Evolutionary conservation across 2,113 vertebrate species (phyloP).

Genomic region (Tupaia tana): DNA sequence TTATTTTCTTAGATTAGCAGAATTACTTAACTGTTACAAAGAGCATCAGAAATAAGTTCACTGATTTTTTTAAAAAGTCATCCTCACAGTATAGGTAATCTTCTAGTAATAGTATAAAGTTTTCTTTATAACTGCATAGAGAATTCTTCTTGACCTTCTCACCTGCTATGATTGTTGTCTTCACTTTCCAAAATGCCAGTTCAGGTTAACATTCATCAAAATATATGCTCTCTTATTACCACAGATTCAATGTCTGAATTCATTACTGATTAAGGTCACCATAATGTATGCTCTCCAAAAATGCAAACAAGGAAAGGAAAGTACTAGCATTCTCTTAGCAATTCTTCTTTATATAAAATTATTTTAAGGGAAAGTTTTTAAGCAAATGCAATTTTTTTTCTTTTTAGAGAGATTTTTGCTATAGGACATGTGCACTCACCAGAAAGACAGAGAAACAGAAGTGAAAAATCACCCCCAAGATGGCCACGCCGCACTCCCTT

Average conservation of each 20-base stretch:
- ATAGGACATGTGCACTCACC: no score
- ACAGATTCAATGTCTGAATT: not conserved
- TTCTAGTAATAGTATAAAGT: not conserved
- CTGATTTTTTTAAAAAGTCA: not conserved
- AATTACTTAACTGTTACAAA: not conserved
- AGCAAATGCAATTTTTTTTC: not conserved
- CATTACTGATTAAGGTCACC: not conserved
- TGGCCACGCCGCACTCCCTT: no score
- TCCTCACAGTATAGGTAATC: not conserved
- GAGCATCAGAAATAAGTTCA: not conserved
- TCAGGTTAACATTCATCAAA: not conserved
- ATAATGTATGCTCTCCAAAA: not conserved
- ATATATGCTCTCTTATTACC: constrained; percentile 9
- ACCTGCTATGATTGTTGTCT: not conserved
- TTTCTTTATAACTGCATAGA: not conserved
- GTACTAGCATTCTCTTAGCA: not conserved
- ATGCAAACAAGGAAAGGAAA: constrained; percentile 27
- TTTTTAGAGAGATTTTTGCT: no score
- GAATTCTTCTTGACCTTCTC: not conserved
- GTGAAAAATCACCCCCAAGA: no score
- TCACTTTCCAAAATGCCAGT: constrained; percentile 38
- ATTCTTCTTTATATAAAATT: not conserved
- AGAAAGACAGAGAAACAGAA: no score
- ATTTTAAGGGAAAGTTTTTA: not conserved
- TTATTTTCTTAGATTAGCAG: constrained; percentile 14